phyloP scores from a whole-genome alignment of 2,797 vertebrate genomes.

The Vultur gryphus region DNA sequence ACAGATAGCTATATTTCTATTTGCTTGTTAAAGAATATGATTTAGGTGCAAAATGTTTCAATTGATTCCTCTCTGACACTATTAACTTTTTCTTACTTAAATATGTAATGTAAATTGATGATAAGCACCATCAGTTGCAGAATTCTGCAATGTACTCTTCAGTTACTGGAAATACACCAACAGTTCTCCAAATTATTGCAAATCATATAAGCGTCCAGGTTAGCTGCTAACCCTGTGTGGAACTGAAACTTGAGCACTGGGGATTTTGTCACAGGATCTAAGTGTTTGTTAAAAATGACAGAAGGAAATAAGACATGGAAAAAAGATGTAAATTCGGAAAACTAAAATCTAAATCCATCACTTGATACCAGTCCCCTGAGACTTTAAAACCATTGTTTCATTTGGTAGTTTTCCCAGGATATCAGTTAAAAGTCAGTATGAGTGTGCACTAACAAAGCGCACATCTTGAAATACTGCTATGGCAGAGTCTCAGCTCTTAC shows the following conservation, averaged over 20 bases:
- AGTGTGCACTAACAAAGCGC: background rate
- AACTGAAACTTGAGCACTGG: background rate
- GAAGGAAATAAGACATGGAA: background rate
- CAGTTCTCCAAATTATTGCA: background rate
- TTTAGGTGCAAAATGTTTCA: background rate
- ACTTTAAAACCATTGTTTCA: background rate
- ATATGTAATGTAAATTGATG: background rate
- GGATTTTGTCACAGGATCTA: background rate
- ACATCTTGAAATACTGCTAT: rapidly evolving
- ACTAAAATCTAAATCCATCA: background rate
- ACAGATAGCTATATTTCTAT: background rate
- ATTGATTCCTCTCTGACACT: background rate
- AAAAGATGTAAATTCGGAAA: background rate
- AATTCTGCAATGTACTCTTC: background rate
- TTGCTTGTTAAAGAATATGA: background rate
- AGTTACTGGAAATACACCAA: background rate
- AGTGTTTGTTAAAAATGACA: background rate
- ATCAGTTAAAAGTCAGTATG: background rate
- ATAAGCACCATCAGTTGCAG: background rate
- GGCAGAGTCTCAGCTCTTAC: background rate
- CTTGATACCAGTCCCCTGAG: background rate
- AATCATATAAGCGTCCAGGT: background rate
- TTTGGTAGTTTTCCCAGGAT: background rate
- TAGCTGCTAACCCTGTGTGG: background rate
- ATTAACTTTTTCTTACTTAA: background rate